Base-by-base conservation (phyloP, 2,888 invertebrate genomes). In the Oscheius sp. region DNA sequence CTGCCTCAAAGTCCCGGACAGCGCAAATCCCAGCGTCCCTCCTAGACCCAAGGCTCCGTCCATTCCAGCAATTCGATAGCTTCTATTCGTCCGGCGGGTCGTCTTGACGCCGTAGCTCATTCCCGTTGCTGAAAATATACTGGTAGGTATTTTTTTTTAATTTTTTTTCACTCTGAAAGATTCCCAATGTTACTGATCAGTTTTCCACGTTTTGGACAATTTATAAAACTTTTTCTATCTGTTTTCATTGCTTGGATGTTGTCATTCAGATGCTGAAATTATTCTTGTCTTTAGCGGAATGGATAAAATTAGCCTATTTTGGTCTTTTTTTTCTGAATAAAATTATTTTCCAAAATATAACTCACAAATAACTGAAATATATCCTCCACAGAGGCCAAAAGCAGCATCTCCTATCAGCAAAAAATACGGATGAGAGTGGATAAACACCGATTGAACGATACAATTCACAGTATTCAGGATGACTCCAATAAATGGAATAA, bases 1-100 rank as follows among this genome's bases (percentile, higher is more conserved):
- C 86, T 84, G 78, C 78, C 87, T 70, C 27, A 89, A 82, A 1
- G 88, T 79, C 5, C 90, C 90, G 3, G 89, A 89, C 7, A 87
- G 49, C 3, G 88, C 84, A 16, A 85, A 88, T 12, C 89, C 89
- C 16, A 89, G 61, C 18, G 89, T 88, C 45, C 87, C 88, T 12
- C 89, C 87, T 27, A 90, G 70, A 66, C 89, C 89, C 49, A 88
- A 86, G 77, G 89, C 88, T 0, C 89, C 87, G 77, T 90, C 89
- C 58, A 89, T 79, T 45, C 89, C 85, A 0, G 89, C 89, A 21
- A 90, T 85, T 66, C 88, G 82, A 29, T 86, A 82, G 18, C 81
- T 89, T 61, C 89, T 86, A 41, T 83, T 77, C 12, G 79, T 76
- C 2, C 79, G 72, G 12, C 79, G 68, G 16, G 89, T 85, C 16